A percentile compares a stretch with the other conserved stretches of the same genome.
These are phyloP conservation scores for Brachyistius frenatus DNA, from an alignment of 2,113 vertebrate genomes.

Conservation along the genomic window DNA sequence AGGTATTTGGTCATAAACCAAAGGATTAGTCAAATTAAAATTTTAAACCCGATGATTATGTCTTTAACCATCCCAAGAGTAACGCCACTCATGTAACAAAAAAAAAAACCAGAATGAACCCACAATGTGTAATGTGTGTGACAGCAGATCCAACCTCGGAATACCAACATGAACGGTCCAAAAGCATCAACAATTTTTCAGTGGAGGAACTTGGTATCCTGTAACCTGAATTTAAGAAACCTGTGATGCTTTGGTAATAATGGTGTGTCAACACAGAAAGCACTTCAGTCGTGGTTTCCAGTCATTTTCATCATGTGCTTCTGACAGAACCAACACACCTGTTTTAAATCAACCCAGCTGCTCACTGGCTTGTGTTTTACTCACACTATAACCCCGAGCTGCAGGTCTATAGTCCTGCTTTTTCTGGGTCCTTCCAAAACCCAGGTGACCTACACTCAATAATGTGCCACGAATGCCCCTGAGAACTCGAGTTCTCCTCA, in stretches of 20 bases:
- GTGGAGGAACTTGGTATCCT: no score
- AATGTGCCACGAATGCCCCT: background rate
- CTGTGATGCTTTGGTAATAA: background rate
- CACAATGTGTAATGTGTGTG: no score
- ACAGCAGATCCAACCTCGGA: no score
- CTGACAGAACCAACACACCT: slow-evolving; percentile 2
- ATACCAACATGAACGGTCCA: no score
- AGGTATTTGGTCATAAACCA: no score
- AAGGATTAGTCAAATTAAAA: no score
- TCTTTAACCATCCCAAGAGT: no score
- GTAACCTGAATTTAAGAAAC: background rate
- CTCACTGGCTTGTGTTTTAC: slow-evolving; percentile 4
- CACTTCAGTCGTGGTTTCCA: background rate
- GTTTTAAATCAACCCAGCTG: slow-evolving; percentile 19
- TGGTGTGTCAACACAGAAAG: background rate
- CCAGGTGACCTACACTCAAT: background rate
- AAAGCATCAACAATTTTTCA: no score
- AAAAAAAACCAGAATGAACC: no score
- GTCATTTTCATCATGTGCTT: background rate
- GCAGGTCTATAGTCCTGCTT: slow-evolving; percentile 6
- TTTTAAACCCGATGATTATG: no score
- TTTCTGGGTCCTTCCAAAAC: background rate
- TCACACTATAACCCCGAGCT: background rate
- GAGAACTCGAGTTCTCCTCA: slow-evolving; percentile 21
- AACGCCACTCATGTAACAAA: no score